Conservation (phyloP, 2,888 invertebrate genomes). For the Apomyelois bistriatella region DNA sequence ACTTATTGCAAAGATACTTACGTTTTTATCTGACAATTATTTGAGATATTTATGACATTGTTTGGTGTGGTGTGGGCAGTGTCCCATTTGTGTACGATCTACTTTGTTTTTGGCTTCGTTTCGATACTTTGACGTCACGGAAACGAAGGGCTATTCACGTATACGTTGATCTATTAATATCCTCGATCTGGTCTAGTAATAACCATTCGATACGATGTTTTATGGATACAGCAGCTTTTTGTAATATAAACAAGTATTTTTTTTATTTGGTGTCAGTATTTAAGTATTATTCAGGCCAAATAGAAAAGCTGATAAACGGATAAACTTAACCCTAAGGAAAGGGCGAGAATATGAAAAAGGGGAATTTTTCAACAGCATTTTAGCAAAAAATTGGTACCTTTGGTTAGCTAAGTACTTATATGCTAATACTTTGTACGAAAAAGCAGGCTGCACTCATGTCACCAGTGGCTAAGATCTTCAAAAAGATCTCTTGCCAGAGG, state of each 20-base stretch:
- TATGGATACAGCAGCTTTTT: neutral
- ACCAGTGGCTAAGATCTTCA: too few species aligned
- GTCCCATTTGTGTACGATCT: conserved; percentile 43
- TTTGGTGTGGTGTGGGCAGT: conserved; percentile 36
- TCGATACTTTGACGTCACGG: conserved; percentile 48
- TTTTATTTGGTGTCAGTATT: too few species aligned
- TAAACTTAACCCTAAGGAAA: too few species aligned
- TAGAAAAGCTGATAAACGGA: too few species aligned
- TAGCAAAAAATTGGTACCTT: too few species aligned
- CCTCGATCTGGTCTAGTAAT: conserved; percentile 35
- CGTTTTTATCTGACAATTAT: conserved; percentile 33
- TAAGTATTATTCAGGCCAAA: too few species aligned
- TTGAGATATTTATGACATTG: conserved; percentile 40
- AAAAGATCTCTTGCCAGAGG: too few species aligned
- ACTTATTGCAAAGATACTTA: conserved; percentile 4
- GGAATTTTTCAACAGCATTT: too few species aligned
- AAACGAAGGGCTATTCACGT: conserved; percentile 62
- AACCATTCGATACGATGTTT: conserved; percentile 8
- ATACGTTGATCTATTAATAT: conserved; percentile 53
- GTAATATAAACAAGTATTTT: neutral
- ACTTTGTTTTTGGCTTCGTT: conserved; percentile 45
- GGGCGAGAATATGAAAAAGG: too few species aligned
- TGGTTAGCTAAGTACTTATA: too few species aligned
- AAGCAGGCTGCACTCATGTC: too few species aligned
- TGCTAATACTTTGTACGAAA: too few species aligned